Evolutionary conservation across 2,888 invertebrate genomes (phyloP).

Genomic region (Automeris io): DNA sequence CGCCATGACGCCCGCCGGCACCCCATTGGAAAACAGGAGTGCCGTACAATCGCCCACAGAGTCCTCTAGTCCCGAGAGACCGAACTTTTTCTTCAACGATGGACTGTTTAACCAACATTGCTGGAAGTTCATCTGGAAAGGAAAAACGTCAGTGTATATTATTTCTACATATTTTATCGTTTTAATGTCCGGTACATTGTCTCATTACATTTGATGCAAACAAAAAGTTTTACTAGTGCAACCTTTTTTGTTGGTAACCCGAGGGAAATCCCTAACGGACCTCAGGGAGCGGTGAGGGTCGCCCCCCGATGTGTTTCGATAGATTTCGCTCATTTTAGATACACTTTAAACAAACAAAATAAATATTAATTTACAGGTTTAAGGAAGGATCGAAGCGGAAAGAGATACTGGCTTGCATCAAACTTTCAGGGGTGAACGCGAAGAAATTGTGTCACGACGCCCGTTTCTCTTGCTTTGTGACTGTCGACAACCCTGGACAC

Average conservation of each 20-base stretch:
- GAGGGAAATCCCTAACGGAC: too few relatives aligned
- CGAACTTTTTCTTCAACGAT: slow-evolving; percentile 54
- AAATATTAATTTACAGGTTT: slow-evolving; percentile 38
- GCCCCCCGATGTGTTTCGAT: too few relatives aligned
- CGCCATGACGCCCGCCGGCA: slow-evolving; percentile 48
- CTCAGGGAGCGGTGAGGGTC: too few relatives aligned
- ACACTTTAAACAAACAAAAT: too few relatives aligned
- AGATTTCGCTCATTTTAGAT: too few relatives aligned
- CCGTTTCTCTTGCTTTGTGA: slow-evolving; percentile 77
- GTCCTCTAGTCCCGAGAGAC: slow-evolving; percentile 13
- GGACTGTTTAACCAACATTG: slow-evolving; percentile 35
- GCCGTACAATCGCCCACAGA: slow-evolving; percentile 22
- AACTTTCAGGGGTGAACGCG: slow-evolving; percentile 62
- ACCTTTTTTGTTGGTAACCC: too few relatives aligned
- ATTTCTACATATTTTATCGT: background rate
- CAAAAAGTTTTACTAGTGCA: too few relatives aligned
- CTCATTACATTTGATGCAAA: background rate
- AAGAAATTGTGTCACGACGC: slow-evolving; percentile 57
- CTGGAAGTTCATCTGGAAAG: slow-evolving; percentile 63
- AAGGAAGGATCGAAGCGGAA: slow-evolving; percentile 59
- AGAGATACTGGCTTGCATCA: slow-evolving; percentile 67
- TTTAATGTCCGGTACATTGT: background rate
- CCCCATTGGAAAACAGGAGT: slow-evolving; percentile 34
- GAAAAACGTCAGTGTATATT: slow-evolving; percentile 50
- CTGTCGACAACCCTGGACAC: slow-evolving; percentile 78